Conservation (phyloP, 1,140 invertebrate genomes). For the Palaemon carinicauda region DNA sequence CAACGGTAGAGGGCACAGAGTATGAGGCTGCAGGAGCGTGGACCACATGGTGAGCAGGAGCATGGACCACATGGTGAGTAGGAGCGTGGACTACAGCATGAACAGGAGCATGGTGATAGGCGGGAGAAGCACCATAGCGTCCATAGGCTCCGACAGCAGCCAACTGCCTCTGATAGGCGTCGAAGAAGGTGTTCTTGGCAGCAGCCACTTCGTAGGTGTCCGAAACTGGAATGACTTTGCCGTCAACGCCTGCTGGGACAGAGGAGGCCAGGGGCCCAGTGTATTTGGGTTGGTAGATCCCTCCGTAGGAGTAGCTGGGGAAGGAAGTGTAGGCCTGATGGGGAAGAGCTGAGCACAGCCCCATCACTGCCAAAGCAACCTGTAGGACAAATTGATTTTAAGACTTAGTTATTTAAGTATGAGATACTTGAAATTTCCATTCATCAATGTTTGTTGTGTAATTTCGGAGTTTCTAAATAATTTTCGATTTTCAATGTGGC, state of each 20-base stretch:
- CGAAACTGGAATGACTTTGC: conserved; percentile 11
- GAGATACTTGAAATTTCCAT: too few relatives aligned
- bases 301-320: background rate
- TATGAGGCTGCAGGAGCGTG: too few relatives aligned
- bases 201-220: background rate
- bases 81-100: background rate
- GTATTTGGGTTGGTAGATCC: conserved; percentile 11
- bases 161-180: background rate
- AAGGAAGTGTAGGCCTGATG: too few relatives aligned
- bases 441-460: too few relatives aligned
- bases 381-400: too few relatives aligned
- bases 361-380: too few relatives aligned
- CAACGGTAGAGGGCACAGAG: conserved; percentile 39
- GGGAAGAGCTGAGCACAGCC: too few relatives aligned
- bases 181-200: background rate
- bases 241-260: conserved; percentile 24
- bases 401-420: too few relatives aligned
- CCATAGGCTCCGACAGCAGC: background rate
- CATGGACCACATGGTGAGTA: too few relatives aligned
- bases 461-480: too few relatives aligned
- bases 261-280: conserved; percentile 18
- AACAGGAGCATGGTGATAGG: background rate
- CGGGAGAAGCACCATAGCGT: background rate
- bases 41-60: too few relatives aligned
- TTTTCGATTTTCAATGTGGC: too few relatives aligned